Evolutionary conservation across 2,888 invertebrate genomes (phyloP).

Genomic region (Ornithoptera alexandrae): DNA sequence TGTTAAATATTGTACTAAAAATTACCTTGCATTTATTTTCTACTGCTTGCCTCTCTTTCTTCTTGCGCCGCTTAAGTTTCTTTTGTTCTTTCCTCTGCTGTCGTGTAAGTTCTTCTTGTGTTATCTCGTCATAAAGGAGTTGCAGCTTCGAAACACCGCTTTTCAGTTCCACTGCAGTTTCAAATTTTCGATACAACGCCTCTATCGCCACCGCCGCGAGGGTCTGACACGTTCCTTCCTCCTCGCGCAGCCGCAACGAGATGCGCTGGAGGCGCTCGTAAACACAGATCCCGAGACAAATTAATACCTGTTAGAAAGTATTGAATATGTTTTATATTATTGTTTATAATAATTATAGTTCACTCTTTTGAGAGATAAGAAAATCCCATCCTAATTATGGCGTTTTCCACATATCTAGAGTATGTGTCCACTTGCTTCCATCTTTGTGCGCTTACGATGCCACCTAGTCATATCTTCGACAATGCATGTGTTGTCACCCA

Average conservation of each 20-base stretch:
- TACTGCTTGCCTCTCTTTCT: constrained; percentile 80
- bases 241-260: constrained; percentile 91
- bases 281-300: constrained; percentile 95
- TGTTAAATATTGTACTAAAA: not conserved
- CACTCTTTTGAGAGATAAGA: too few relatives aligned
- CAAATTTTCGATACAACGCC: constrained; percentile 92
- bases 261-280: constrained; percentile 94
- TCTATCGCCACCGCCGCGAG: constrained; percentile 93
- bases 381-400: too few relatives aligned
- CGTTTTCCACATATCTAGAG: too few relatives aligned
- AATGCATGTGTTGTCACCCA: too few relatives aligned
- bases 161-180: constrained; percentile 93
- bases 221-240: constrained; percentile 96
- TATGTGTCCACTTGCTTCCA: too few relatives aligned
- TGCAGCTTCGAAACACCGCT: constrained; percentile 94
- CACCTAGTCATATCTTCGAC: too few relatives aligned
- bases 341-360: too few relatives aligned
- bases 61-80: constrained; percentile 87
- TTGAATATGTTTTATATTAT: not conserved
- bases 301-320: constrained; percentile 82
- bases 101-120: constrained; percentile 91
- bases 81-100: constrained; percentile 93
- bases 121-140: constrained; percentile 91
- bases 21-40: constrained; percentile 69
- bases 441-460: too few relatives aligned